Base-by-base conservation (phyloP, 2,113 vertebrate genomes). In the Esox niger region DNA sequence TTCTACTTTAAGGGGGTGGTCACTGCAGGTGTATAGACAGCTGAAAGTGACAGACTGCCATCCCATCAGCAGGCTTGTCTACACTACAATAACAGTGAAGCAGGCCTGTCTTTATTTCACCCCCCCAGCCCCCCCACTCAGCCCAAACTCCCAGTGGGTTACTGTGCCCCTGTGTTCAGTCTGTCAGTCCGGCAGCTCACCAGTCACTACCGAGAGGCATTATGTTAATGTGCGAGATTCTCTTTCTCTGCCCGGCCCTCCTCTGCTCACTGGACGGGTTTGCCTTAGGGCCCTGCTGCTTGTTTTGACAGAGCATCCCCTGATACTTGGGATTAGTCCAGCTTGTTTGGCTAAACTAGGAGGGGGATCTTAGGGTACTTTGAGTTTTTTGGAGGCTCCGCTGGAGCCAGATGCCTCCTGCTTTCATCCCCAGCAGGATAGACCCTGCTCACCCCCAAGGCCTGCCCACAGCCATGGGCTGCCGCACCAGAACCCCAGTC, bases 301-400 rank as follows among this genome's bases (percentile, higher is more conserved):
- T 95, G 94, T 97, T 98, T 98, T 98, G 96, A 98, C 96, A 99
- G 94, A 93, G 93, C 91, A 94, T 96, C 93, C 96, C 94, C 95
- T 92, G 97, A 98, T 95, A 97, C 93, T 96, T 97, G 92, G 95
- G 96, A 98, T 98, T 99, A 98, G 96, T 94, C 92, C 91, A 94
- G 96, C 94, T 96, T 99, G 95, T 98, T 98, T 98, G 95, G 96
- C 95, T 98, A 97, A 98, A 98, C 95, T 95, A 93, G 93, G 81
- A 81, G 85, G 66, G 85, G 80, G 84, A 94, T 94, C 93, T 95
- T 93, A 91, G 93, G 92, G 93, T 95, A 94, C 94, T 95, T 94
- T 93, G 94, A 94, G 86, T 93, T 94, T 92, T n/a, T 93, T 93
- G 93, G 91, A 93, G 92, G 91, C 92, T 92, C 92, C 80, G 89